Evolutionary conservation across 2,888 invertebrate species (phyloP), one percentile per base, ranked within the genome.

Genomic region (Callosobruchus maculatus): DNA sequence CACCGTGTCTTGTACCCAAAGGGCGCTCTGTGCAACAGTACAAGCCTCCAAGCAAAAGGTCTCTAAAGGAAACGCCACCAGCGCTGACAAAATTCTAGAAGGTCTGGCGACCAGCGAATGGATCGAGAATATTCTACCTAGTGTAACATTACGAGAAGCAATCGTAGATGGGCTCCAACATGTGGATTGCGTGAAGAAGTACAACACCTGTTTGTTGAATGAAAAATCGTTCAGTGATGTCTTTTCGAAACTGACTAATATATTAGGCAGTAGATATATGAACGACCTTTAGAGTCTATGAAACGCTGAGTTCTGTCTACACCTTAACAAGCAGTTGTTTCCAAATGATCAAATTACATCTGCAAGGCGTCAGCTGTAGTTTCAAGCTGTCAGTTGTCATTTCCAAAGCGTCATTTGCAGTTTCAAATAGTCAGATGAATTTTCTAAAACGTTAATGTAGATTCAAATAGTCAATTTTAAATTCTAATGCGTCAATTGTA

Each of bases 1-100:
- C 81, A 86, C 91, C 1, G 89, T 90, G 0, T 88, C 89, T 0
- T 93, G 93, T 79, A 87, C 90, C 78, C 92, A 92, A 83, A 88
- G 90, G 73, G 88, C 89, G 3, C 87, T 91, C 31, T 93, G 93
- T 77, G 86, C 87, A 77, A 86, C 87, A 73, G 86, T 90, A 20
- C 87, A 88, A 73, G 85, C 83, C 0, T 87, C 88, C 18, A 83
- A 87, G 0, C 82, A 79, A 0, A 87, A 86, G 76, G 85, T 89
- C 1, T 80, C 80, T 0, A 80, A 72, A 18, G 88, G 89, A 0
- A 79, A 82, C 26, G 88, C 85, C 0, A 84, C 86, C 0, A 88
- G 88, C 73, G 81, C 83, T 0, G 88, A 88, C 75, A 88, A 89
- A 81, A 87, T 90, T 26, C 81, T 90, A 2, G 88, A 90, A 80